Base-by-base conservation (phyloP, 92 coral and sea anemone species). In the Umimayanthus kanabou region DNA sequence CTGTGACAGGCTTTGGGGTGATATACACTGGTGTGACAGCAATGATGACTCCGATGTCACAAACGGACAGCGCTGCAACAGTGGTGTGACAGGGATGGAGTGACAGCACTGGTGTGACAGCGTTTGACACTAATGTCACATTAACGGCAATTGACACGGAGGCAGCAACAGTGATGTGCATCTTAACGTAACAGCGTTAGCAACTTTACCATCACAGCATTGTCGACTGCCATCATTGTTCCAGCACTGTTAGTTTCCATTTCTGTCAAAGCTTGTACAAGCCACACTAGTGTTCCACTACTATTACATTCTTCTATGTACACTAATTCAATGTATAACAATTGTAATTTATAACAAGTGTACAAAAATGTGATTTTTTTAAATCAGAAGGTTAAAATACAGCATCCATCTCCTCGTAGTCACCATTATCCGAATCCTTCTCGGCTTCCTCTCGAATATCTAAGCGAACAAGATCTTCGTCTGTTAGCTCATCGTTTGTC, bases 391-490 rank as follows among this genome's bases (percentile, higher is more conserved):
- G 9, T 39, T 67, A 83, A 71, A 83, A 83, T 33, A 78, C 87
- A 16, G 29, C 53, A 23, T 64, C 69, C 33, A 83, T 6, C 16
- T 47, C 25, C 53, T 83, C 87, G 25, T 83, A 83, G 57, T 83
- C 87, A 42, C 55, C 26, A 47, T 45, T 83, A 9, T 26, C 65
- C 29, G 77, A 40, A 47, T 29, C 66, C 20, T 40, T 20, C 30
- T 53, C 29, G 13, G 26, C 2, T 69, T 83, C 78, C 16, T 16
- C 42, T 47, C 64, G 64, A 26, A 83, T 83, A 70, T 83, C 79
- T 37, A 83, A 70, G 28, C 87, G 87, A 43, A 83, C 61, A 69
- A 83, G 78, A 14, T 83, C 87, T 29, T 80, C 85, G 0, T 83
- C 87, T 16, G 87, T 69, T 4, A 83, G 40, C 22, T 83, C 64